phyloP scores from a whole-genome alignment of 2,888 invertebrate species.

The Ethmia dodecea region DNA sequence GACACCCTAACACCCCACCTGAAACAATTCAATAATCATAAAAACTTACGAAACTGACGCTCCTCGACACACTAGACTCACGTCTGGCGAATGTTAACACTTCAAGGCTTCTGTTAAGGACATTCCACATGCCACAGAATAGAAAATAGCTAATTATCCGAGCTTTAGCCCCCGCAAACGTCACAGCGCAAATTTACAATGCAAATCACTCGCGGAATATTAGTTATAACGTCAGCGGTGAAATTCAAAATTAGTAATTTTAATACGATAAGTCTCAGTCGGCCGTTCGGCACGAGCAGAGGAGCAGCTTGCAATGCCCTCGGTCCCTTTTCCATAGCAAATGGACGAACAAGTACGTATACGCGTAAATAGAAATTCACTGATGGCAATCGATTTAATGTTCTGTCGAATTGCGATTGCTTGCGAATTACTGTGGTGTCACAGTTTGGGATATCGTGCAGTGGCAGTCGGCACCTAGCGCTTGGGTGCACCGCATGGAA shows the following conservation, averaged over 20 bases:
- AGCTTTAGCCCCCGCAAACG: slow-evolving; percentile 67
- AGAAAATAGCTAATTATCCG: slow-evolving; percentile 75
- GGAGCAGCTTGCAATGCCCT: slow-evolving; percentile 58
- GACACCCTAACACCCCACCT: slow-evolving; percentile 53
- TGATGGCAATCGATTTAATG: slow-evolving; percentile 57
- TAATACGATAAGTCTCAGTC: slow-evolving; percentile 73
- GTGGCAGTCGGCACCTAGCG: slow-evolving; percentile 54
- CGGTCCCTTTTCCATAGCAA: slow-evolving; percentile 36
- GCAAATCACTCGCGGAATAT: slow-evolving; percentile 74
- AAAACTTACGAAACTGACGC: slow-evolving; percentile 35
- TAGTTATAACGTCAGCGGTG: slow-evolving; percentile 70
- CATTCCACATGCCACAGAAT: slow-evolving; percentile 54
- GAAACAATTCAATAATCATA: slow-evolving; percentile 25
- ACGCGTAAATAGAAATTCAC: slow-evolving; percentile 34
- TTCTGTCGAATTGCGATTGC: slow-evolving; percentile 52
- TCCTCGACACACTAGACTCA: slow-evolving; percentile 22
- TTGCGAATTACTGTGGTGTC: slow-evolving; percentile 54
- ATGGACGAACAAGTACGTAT: slow-evolving; percentile 73
- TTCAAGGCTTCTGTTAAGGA: slow-evolving; percentile 48
- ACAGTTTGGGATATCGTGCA: slow-evolving; percentile 56
- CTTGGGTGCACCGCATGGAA: slow-evolving; percentile 44
- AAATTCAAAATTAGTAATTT: slow-evolving; percentile 75
- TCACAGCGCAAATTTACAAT: slow-evolving; percentile 73
- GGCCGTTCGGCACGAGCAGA: slow-evolving; percentile 62
- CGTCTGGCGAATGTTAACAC: slow-evolving; percentile 35